Evolutionary conservation across 1,140 invertebrate genomes (phyloP).

Genomic region (Eueides isabella): DNA sequence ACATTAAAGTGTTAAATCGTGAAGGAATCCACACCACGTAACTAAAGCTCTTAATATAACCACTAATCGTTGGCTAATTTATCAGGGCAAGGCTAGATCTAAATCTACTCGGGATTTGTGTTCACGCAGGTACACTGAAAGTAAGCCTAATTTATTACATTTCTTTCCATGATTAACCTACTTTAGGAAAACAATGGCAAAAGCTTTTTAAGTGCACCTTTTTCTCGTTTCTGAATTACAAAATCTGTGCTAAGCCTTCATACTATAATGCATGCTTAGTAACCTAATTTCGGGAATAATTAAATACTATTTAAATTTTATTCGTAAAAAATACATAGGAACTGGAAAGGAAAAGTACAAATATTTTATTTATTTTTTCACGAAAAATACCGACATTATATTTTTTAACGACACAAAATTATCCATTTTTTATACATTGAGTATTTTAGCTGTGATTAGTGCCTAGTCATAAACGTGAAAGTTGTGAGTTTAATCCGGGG

Average conservation of each 20-base stretch:
- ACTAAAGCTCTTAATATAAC: constrained; percentile 23
- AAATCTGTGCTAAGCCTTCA: neutral
- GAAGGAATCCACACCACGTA: constrained; percentile 6
- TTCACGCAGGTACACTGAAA: constrained; percentile 30
- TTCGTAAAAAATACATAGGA: too few species aligned
- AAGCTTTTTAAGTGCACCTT: constrained; percentile 10
- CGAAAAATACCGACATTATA: too few species aligned
- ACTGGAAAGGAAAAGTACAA: too few species aligned
- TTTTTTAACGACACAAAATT: too few species aligned
- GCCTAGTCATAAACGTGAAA: too few species aligned
- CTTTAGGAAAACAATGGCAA: constrained; percentile 24
- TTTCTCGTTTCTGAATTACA: constrained; percentile 16
- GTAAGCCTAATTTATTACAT: constrained; percentile 30
- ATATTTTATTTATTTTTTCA: too few species aligned
- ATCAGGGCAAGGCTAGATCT: constrained; percentile 28
- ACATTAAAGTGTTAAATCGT: constrained; percentile 2
- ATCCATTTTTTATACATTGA: too few species aligned
- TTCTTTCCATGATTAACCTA: constrained; percentile 31
- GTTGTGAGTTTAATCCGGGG: too few species aligned
- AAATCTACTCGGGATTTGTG: constrained; percentile 31
- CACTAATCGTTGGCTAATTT: constrained; percentile 26
- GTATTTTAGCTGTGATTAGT: too few species aligned
- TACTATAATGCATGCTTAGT: neutral
- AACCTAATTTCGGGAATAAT: neutral
- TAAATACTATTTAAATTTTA: neutral